Conservation (phyloP, 2,113 vertebrate genomes). For the Gopherus flavomarginatus region DNA sequence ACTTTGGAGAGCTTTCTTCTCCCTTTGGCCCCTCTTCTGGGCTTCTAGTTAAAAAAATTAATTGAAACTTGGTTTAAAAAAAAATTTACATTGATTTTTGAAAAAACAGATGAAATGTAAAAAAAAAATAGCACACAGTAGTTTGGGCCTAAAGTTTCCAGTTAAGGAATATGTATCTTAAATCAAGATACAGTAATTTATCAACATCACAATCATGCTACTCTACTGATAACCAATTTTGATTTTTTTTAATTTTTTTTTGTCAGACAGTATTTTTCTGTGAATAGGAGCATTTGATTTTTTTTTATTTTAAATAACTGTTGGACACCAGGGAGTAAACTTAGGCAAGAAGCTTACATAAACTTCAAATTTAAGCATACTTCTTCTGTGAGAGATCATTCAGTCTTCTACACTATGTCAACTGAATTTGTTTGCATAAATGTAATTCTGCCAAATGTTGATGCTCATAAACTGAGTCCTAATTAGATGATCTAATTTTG, state of each 20-base stretch:
- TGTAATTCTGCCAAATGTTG: conserved; percentile 61
- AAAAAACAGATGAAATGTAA: neutral
- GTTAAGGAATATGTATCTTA: neutral
- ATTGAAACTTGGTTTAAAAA: neutral
- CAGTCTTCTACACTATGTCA: conserved; percentile 42
- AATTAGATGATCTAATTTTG: conserved; percentile 64
- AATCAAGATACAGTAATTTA: neutral
- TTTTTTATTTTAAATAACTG: conserved; percentile 41
- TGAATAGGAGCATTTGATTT: neutral
- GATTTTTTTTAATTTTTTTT: neutral
- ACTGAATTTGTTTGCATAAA: conserved; percentile 68
- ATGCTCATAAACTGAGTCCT: conserved; percentile 45
- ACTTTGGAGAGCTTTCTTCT: neutral
- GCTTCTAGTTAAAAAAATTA: neutral
- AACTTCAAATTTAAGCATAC: conserved; percentile 20
- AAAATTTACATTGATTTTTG: neutral
- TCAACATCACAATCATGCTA: neutral
- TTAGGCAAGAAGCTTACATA: conserved; percentile 3
- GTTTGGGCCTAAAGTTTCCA: neutral
- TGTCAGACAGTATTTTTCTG: neutral
- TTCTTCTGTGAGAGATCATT: conserved; percentile 52
- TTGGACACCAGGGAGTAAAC: conserved; percentile 18
- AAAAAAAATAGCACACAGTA: neutral
- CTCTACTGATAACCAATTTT: neutral
- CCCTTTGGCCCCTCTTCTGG: neutral